phyloP scores from a whole-genome alignment of 2,888 invertebrate genomes.

The Synanthedon myopaeformis region DNA sequence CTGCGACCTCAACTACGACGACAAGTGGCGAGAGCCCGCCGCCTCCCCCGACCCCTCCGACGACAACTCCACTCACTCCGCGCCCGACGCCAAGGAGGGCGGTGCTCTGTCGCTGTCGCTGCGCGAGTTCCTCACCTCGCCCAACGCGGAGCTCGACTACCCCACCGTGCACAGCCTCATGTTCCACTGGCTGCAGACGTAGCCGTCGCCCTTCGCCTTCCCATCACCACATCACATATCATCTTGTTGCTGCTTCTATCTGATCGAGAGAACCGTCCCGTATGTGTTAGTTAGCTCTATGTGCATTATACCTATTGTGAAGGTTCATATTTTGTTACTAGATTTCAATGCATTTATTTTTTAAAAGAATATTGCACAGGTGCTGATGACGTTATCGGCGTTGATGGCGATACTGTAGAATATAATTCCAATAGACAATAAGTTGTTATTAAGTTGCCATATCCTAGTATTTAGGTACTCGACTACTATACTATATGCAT shows the following conservation, averaged over 20 bases:
- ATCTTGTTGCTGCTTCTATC: slow-evolving; percentile 26
- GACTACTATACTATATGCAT: slow-evolving; percentile 54
- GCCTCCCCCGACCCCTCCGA: slow-evolving; percentile 52
- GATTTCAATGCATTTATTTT: no score
- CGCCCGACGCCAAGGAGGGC: slow-evolving; percentile 33
- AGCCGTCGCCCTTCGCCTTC: slow-evolving; percentile 18
- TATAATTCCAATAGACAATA: slow-evolving; percentile 65
- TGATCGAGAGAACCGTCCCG: slow-evolving; percentile 53
- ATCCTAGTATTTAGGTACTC: slow-evolving; percentile 67
- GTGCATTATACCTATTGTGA: no score
- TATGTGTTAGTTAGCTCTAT: slow-evolving; percentile 6
- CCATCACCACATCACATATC: background rate
- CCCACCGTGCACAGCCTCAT: slow-evolving; percentile 64
- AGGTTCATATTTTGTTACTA: no score
- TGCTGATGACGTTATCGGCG: no score
- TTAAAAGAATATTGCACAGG: no score
- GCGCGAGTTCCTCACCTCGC: slow-evolving; percentile 51
- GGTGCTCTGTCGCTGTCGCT: slow-evolving; percentile 32
- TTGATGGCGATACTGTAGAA: slow-evolving; percentile 14
- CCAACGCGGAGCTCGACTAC: slow-evolving; percentile 59
- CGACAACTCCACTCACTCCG: slow-evolving; percentile 55
- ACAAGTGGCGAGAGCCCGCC: slow-evolving; percentile 44
- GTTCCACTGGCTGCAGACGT: slow-evolving; percentile 68
- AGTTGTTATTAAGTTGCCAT: slow-evolving; percentile 67
- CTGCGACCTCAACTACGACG: slow-evolving; percentile 50